Evolutionary conservation across 1,140 invertebrate species (phyloP).

Genomic region (Drosophila cardini): DNA sequence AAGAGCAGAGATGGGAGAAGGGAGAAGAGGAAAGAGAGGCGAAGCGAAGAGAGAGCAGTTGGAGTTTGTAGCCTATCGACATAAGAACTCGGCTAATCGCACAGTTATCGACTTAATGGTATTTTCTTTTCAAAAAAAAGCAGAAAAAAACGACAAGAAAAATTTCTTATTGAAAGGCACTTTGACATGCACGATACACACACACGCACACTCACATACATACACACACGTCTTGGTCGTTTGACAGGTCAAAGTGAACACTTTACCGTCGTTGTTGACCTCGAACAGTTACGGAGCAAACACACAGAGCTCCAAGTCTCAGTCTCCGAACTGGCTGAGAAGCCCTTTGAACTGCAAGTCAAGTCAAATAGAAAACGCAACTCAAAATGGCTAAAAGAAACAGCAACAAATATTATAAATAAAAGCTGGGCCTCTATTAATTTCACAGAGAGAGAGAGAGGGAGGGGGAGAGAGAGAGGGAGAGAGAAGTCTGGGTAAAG

Average conservation of each 20-base stretch:
- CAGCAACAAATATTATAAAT: slow-evolving; percentile 78
- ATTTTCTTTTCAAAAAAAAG: slow-evolving; percentile 48
- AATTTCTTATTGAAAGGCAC: slow-evolving; percentile 69
- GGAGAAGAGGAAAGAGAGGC: background rate
- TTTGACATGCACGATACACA: slow-evolving; percentile 65
- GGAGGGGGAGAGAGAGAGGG: too few relatives aligned
- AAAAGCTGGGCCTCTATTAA: slow-evolving; percentile 73
- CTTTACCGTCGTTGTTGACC: slow-evolving; percentile 61
- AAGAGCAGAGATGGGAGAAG: background rate
- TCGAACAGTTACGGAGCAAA: slow-evolving; percentile 43
- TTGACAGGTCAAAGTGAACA: slow-evolving; percentile 67
- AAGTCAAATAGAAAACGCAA: slow-evolving; percentile 78
- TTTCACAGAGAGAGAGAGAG: too few relatives aligned
- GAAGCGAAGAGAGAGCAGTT: background rate
- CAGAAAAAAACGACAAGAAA: slow-evolving; percentile 44
- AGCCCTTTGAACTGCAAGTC: slow-evolving; percentile 77
- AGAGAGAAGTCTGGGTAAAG: too few relatives aligned
- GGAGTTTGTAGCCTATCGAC: slow-evolving; percentile 59
- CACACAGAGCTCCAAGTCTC: background rate
- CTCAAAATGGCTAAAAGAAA: slow-evolving; percentile 57
- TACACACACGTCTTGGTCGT: slow-evolving; percentile 39
- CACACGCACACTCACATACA: slow-evolving; percentile 30
- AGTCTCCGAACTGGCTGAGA: background rate
- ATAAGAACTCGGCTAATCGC: slow-evolving; percentile 79
- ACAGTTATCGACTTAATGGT: slow-evolving; percentile 80